phyloP scores from a whole-genome alignment of 1,140 invertebrate species.

The Heliothis subflexa region DNA sequence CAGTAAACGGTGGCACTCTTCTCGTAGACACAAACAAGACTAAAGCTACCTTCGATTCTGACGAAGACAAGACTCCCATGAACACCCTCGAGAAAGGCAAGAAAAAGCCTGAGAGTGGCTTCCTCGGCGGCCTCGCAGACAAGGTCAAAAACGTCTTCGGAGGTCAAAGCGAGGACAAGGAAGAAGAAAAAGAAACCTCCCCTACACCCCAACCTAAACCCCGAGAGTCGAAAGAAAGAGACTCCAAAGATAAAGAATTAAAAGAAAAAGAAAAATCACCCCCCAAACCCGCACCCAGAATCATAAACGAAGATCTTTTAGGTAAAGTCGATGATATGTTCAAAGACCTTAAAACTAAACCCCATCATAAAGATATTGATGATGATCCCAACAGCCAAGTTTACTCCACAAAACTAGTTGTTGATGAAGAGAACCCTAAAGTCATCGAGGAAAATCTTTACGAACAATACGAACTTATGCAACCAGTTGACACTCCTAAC shows the following conservation, averaged over 20 bases:
- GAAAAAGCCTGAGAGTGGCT: slow-evolving; percentile 78
- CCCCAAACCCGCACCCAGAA: slow-evolving; percentile 78
- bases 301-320: slow-evolving; percentile 82
- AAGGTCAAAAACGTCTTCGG: slow-evolving; percentile 80
- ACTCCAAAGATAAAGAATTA: slow-evolving; percentile 6
- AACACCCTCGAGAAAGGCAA: slow-evolving; percentile 82
- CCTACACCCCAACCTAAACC: slow-evolving; percentile 76
- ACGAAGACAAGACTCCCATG: slow-evolving; percentile 84
- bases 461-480: slow-evolving; percentile 80
- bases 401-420: slow-evolving; percentile 78
- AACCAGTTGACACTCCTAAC: slow-evolving; percentile 77
- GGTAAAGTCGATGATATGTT: slow-evolving; percentile 85
- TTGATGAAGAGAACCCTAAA: slow-evolving; percentile 73
- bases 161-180: slow-evolving; percentile 73
- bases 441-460: slow-evolving; percentile 77
- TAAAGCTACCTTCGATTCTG: slow-evolving; percentile 84
- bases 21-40: slow-evolving; percentile 82
- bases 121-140: slow-evolving; percentile 77
- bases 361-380: slow-evolving; percentile 69
- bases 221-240: slow-evolving; percentile 71
- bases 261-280: slow-evolving; percentile 54
- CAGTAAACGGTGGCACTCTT: slow-evolving; percentile 66
- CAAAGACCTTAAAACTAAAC: slow-evolving; percentile 78
- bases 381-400: slow-evolving; percentile 74
- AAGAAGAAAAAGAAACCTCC: slow-evolving; percentile 68